Evolutionary conservation across 2,113 vertebrate genomes (phyloP).

Genomic region (Nerophis lumbriciformis): DNA sequence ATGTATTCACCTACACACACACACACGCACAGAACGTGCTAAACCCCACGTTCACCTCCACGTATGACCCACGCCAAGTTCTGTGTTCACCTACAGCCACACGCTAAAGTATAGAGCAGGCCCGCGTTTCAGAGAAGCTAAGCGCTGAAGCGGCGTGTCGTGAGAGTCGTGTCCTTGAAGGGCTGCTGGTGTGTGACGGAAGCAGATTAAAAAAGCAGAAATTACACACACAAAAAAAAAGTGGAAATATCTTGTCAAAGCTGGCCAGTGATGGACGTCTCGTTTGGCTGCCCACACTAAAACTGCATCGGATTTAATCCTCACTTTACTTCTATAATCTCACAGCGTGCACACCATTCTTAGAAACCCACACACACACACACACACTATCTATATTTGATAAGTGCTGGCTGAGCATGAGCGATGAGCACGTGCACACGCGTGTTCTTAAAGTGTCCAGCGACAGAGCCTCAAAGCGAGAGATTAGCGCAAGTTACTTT

Average conservation of each 20-base stretch:
- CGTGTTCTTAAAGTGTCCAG: neutral
- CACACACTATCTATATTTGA: neutral
- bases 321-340: slow-evolving; percentile 23
- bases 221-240: no score
- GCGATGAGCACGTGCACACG: neutral
- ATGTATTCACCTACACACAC: no score
- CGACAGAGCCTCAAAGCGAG: neutral
- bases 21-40: no score
- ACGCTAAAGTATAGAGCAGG: no score
- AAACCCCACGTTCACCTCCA: no score
- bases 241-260: slow-evolving; percentile 3
- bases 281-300: slow-evolving; percentile 19
- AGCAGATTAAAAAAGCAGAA: neutral
- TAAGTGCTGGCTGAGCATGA: no score
- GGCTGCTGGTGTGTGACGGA: neutral
- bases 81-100: no score
- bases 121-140: neutral
- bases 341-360: slow-evolving; percentile 4
- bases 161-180: neutral
- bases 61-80: no score
- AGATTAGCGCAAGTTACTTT: slow-evolving; percentile 15
- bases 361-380: slow-evolving; percentile 14
- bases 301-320: slow-evolving; percentile 5
- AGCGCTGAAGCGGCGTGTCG: neutral
- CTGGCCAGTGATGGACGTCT: slow-evolving; percentile 34